A percentile compares a stretch with the other conserved stretches of the same genome.
phyloP scores from a whole-genome alignment of 1,140 invertebrate genomes.

The Magallana angulata region DNA sequence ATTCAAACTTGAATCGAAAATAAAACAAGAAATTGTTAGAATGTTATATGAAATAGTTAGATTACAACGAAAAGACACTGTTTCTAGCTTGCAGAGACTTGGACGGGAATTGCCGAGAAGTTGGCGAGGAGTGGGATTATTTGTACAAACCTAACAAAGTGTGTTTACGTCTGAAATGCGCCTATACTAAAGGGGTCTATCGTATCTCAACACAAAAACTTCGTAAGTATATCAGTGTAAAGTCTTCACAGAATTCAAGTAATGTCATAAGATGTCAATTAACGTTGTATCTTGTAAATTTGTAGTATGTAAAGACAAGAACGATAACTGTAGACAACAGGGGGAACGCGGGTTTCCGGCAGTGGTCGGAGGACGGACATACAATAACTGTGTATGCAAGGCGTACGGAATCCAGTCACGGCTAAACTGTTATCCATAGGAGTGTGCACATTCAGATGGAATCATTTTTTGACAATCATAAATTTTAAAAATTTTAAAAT shows the following conservation, averaged over 20 bases:
- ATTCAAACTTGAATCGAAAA: too few relatives aligned
- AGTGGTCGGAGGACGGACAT: neutral
- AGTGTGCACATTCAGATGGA: neutral
- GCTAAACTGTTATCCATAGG: neutral
- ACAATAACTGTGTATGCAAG: conserved; percentile 7
- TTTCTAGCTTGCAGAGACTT: neutral
- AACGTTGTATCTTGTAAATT: neutral
- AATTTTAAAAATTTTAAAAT: too few relatives aligned
- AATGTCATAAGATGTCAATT: neutral
- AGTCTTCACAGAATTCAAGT: neutral
- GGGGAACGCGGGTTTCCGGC: conserved; percentile 12
- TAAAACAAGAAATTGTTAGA: too few relatives aligned
- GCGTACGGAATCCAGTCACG: neutral
- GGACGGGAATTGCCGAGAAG: neutral
- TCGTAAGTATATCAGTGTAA: neutral
- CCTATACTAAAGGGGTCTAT: neutral
- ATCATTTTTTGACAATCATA: too few relatives aligned
- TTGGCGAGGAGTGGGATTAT: neutral
- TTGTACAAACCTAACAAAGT: neutral
- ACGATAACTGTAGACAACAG: conserved; percentile 10
- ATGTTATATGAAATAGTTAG: too few relatives aligned
- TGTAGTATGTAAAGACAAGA: conserved; percentile 19
- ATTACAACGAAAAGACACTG: too few relatives aligned
- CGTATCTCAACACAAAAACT: neutral
- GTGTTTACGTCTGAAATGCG: conserved; percentile 2